These are phyloP conservation scores for Streptopelia turtur DNA, from an alignment of 2,797 vertebrate species.

Conservation along the genomic window DNA sequence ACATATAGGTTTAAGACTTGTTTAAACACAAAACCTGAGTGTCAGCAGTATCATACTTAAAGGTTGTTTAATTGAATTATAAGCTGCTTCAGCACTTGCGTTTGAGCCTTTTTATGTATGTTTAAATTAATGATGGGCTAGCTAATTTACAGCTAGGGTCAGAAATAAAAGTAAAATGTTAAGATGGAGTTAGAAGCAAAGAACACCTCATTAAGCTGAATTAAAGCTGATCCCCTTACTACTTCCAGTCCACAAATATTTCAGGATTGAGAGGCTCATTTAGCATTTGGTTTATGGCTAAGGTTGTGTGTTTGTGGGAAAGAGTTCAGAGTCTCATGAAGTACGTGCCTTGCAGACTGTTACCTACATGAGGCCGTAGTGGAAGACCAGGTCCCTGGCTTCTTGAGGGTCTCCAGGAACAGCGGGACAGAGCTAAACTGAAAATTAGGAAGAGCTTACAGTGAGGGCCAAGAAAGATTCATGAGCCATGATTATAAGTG, in stretches of 20 bases:
- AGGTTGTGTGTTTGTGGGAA: not conserved
- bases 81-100: not conserved
- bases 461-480: not conserved
- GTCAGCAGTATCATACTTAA: not conserved
- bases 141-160: not conserved
- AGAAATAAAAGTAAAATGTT: not conserved
- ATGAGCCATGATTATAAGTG: rapidly evolving
- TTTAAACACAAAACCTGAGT: not conserved
- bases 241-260: not conserved
- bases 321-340: not conserved
- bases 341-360: not conserved
- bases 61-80: not conserved
- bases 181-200: not conserved
- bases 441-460: not conserved
- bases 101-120: not conserved
- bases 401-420: not conserved
- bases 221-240: not conserved
- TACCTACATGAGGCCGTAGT: not conserved
- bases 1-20: not conserved
- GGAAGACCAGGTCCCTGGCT: not conserved
- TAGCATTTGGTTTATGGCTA: not conserved
- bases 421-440: not conserved
- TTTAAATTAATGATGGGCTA: not conserved
- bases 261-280: not conserved
- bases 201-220: not conserved